Conservation (phyloP, 2,888 invertebrate genomes). For the Strigamia transsilvanica region DNA sequence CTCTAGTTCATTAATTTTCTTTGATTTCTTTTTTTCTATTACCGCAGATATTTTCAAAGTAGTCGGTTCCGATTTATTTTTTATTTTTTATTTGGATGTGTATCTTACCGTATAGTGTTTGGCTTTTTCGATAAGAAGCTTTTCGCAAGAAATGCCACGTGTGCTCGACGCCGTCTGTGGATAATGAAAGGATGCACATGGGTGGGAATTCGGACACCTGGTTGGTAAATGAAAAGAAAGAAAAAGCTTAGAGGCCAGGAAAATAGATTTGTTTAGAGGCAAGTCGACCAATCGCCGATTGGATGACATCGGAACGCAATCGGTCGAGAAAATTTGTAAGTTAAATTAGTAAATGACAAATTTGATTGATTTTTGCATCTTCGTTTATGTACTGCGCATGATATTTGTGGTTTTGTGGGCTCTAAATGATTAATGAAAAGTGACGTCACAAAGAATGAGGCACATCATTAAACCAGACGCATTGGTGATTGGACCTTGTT, state of each 20-base stretch:
- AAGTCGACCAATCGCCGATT: slow-evolving; percentile 22
- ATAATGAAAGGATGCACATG: slow-evolving; percentile 49
- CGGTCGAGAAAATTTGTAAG: slow-evolving; percentile 1
- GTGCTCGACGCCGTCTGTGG: slow-evolving; percentile 29
- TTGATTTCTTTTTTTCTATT: slow-evolving; percentile 2
- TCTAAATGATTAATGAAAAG: background rate
- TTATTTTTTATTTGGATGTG: background rate
- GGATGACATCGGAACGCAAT: slow-evolving; percentile 4
- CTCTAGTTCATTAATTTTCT: slow-evolving; percentile 29
- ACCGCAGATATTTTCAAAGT: background rate
- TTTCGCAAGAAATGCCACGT: slow-evolving; percentile 38
- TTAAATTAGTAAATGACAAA: slow-evolving; percentile 5
- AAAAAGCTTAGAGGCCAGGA: slow-evolving; percentile 43
- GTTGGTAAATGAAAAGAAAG: slow-evolving; percentile 29
- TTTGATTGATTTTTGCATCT: background rate
- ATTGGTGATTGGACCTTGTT: slow-evolving; percentile 38
- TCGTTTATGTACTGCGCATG: background rate
- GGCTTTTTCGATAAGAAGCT: slow-evolving; percentile 42
- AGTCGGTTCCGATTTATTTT: slow-evolving; percentile 11
- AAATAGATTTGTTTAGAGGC: slow-evolving; percentile 40
- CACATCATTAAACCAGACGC: slow-evolving; percentile 10
- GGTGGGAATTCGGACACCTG: slow-evolving; percentile 48
- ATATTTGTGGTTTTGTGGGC: slow-evolving; percentile 7
- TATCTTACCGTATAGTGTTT: slow-evolving; percentile 9
- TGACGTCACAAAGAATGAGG: slow-evolving; percentile 24